These are phyloP conservation scores for Puffinus mauretanicus DNA, from an alignment of 2,113 vertebrate species.

Conservation along the genomic window DNA sequence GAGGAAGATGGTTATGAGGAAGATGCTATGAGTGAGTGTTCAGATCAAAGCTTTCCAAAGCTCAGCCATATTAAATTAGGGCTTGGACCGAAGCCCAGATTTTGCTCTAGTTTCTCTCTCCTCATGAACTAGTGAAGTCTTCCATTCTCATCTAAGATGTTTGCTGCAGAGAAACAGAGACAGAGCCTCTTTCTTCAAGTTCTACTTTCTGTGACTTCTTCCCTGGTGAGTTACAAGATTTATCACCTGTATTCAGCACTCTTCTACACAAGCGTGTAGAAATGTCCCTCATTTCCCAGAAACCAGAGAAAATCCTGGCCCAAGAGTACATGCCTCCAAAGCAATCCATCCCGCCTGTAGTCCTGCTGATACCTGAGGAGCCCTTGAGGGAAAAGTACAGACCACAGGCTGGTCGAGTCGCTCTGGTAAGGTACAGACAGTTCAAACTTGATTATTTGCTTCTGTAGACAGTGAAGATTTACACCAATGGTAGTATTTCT, in stretches of 20 bases:
- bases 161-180: neutral
- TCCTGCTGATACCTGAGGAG: neutral
- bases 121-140: neutral
- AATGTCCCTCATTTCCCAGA: neutral
- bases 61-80: neutral
- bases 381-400: neutral
- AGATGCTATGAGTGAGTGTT: neutral
- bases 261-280: neutral
- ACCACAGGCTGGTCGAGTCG: neutral
- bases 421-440: neutral
- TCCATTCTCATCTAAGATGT: neutral
- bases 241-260: neutral
- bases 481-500: neutral
- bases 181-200: neutral
- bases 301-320: neutral
- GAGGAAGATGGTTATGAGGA: neutral
- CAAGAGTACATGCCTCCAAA: neutral
- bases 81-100: neutral
- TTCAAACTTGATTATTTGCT: neutral
- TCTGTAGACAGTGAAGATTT: neutral
- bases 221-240: neutral
- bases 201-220: neutral
- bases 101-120: neutral
- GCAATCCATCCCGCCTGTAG: neutral
- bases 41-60: neutral